These are phyloP conservation scores for Glomeris maerens DNA, from an alignment of 1,140 invertebrate species.

Conservation along the genomic window DNA sequence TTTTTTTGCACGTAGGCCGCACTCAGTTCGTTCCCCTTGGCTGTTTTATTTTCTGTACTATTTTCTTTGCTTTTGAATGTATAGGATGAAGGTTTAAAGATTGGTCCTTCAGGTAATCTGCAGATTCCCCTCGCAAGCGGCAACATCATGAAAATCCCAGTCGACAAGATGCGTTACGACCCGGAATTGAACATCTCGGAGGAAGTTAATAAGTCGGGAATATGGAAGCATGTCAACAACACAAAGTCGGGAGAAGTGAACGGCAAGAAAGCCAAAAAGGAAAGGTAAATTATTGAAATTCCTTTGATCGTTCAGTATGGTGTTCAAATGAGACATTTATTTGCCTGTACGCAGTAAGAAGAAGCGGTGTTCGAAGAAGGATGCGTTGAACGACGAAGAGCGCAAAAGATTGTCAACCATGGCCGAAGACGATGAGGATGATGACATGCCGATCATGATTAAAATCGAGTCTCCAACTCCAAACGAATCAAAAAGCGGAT, in stretches of 20 bases:
- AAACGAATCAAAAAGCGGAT: conserved; percentile 16
- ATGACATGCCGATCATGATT: conserved; percentile 42
- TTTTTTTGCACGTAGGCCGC: no score
- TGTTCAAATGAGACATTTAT: no score
- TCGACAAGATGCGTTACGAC: conserved; percentile 41
- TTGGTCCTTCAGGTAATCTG: conserved; percentile 44
- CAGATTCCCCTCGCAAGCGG: conserved; percentile 79
- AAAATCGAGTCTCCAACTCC: conserved; percentile 36
- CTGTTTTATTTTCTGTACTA: no score
- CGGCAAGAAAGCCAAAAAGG: conserved; percentile 10
- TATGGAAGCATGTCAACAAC: conserved; percentile 84
- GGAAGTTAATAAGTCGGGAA: conserved; percentile 79
- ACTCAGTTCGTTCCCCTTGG: no score
- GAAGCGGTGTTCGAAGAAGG: conserved; percentile 39
- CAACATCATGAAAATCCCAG: conserved; percentile 79
- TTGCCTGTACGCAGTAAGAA: conserved; percentile 22
- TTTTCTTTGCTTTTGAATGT: conserved; percentile 7
- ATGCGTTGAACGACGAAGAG: conserved; percentile 40
- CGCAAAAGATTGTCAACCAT: conserved; percentile 40
- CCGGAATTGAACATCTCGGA: conserved; percentile 71
- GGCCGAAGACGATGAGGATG: conserved; percentile 43
- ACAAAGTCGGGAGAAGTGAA: conserved; percentile 28
- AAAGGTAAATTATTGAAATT: neutral
- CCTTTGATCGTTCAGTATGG: no score
- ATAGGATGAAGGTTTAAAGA: neutral